A percentile compares a stretch with the other conserved stretches of the same genome.
phyloP scores from a whole-genome alignment of 2,888 invertebrate species.

The Erebia epiphron region DNA sequence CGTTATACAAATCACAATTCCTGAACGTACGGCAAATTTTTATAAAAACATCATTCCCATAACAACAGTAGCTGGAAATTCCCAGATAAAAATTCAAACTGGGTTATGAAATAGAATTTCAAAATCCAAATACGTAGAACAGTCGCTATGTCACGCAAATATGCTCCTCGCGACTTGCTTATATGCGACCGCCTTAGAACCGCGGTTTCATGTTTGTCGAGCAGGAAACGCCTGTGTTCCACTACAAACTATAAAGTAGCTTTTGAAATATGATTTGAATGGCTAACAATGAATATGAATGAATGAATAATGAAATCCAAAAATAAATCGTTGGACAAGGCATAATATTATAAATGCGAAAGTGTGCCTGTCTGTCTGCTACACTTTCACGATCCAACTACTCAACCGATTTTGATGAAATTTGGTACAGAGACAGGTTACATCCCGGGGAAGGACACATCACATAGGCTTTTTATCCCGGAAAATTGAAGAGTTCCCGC shows the following conservation, averaged over 20 bases:
- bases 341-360: too few relatives aligned
- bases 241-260: slow-evolving; percentile 6
- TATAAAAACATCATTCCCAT: not conserved
- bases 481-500: too few relatives aligned
- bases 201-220: slow-evolving; percentile 37
- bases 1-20: not conserved
- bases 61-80: slow-evolving; percentile 16
- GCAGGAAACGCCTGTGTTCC: slow-evolving; percentile 19
- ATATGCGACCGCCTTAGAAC: slow-evolving; percentile 35
- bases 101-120: slow-evolving; percentile 39
- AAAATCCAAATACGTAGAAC: slow-evolving; percentile 36
- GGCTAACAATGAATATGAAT: not conserved
- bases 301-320: too few relatives aligned
- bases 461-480: too few relatives aligned
- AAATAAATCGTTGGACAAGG: too few relatives aligned
- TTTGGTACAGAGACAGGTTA: too few relatives aligned
- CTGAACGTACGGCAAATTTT: not conserved
- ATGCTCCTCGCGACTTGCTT: slow-evolving; percentile 38
- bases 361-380: too few relatives aligned
- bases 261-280: not conserved
- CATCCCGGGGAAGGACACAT: too few relatives aligned
- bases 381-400: too few relatives aligned
- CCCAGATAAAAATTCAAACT: slow-evolving; percentile 35
- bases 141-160: slow-evolving; percentile 41
- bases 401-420: too few relatives aligned